A percentile compares a stretch with the other conserved stretches of the same genome.
Conservation (phyloP, 1,140 invertebrate species). For the Liolophura sinensis region DNA sequence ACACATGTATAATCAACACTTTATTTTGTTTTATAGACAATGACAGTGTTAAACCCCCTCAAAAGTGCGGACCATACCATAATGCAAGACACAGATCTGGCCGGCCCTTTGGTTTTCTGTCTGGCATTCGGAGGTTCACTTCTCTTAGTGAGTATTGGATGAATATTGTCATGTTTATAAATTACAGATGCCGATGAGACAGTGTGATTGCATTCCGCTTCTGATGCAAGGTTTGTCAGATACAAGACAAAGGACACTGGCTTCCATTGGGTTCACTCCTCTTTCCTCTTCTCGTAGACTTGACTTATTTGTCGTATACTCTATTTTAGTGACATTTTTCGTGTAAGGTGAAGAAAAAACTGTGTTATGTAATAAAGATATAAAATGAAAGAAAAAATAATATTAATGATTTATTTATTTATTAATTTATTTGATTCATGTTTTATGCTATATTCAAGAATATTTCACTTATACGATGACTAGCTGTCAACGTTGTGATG, state of each 20-base stretch:
- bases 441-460: too few relatives aligned
- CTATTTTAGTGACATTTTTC: too few relatives aligned
- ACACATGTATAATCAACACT: background rate
- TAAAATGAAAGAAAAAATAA: too few relatives aligned
- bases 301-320: too few relatives aligned
- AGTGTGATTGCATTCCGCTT: background rate
- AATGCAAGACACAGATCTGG: slow-evolving; percentile 85
- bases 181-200: background rate
- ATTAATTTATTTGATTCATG: too few relatives aligned
- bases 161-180: background rate
- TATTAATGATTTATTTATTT: too few relatives aligned
- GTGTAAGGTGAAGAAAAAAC: too few relatives aligned
- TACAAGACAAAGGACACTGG: background rate
- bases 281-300: too few relatives aligned
- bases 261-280: too few relatives aligned
- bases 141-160: slow-evolving; percentile 58
- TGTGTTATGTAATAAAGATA: too few relatives aligned
- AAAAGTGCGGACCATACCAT: slow-evolving; percentile 74
- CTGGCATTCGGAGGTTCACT: slow-evolving; percentile 80
- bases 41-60: slow-evolving; percentile 87
- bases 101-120: slow-evolving; percentile 92
- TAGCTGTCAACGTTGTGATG: too few relatives aligned
- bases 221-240: background rate
- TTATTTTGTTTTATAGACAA: slow-evolving; percentile 65
- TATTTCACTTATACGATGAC: too few relatives aligned